A percentile compares a stretch with the other conserved stretches of the same genome.
Conservation (phyloP, 1,140 invertebrate genomes). For the Bombus balteatus region DNA sequence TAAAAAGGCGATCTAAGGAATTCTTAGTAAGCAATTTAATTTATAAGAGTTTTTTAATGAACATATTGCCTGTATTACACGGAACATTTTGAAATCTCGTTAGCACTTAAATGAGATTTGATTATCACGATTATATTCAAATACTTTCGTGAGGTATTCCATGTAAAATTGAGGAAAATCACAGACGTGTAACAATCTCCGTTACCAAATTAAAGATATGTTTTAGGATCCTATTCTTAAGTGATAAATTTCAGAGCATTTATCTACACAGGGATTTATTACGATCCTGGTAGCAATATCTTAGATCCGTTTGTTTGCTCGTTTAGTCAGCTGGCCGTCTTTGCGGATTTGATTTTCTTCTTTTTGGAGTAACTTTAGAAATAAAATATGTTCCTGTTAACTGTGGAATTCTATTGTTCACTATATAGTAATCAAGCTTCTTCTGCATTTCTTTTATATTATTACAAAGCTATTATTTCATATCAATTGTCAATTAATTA, state of each 20-base stretch:
- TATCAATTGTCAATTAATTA: no score
- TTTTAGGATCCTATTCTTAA: neutral
- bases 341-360: neutral
- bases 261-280: neutral
- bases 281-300: neutral
- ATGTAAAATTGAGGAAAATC: neutral
- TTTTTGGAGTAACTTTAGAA: neutral
- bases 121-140: no score
- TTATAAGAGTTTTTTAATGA: no score
- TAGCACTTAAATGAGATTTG: no score
- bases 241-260: neutral
- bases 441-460: neutral
- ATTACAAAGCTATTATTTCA: no score
- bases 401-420: neutral
- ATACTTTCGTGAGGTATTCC: no score
- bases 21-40: no score
- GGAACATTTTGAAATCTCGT: no score
- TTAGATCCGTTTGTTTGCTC: neutral
- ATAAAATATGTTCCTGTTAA: neutral
- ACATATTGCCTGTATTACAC: no score
- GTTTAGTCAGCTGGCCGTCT: neutral
- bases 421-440: neutral
- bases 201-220: neutral
- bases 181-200: neutral
- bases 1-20: no score